These are phyloP conservation scores for Drosophila santomea DNA, from an alignment of 1,140 invertebrate genomes.

Conservation along the genomic window DNA sequence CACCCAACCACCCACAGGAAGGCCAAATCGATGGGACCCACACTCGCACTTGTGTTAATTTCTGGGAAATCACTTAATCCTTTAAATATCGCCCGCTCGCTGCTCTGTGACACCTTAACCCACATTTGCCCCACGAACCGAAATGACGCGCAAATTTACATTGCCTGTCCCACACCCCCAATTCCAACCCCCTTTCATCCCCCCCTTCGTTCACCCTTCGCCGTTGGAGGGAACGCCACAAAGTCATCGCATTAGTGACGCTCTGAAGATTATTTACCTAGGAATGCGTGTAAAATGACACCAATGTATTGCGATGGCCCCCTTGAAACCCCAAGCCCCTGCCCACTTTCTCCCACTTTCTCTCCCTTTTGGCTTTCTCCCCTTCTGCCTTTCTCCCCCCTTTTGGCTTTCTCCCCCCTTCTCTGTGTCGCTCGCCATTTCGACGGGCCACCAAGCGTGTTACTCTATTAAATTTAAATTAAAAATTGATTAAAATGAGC, in stretches of 20 bases:
- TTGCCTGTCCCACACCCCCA: conserved; percentile 8
- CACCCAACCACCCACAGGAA: neutral
- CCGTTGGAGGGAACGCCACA: conserved; percentile 15
- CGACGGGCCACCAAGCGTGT: conserved; percentile 51
- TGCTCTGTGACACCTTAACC: conserved; percentile 63
- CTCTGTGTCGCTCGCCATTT: neutral
- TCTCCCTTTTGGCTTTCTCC: no score
- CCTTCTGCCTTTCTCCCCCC: neutral
- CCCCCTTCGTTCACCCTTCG: neutral
- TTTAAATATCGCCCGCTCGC: conserved; percentile 58
- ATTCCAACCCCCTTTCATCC: neutral
- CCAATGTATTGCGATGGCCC: conserved; percentile 47
- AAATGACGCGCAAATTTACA: conserved; percentile 79
- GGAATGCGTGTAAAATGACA: conserved; percentile 78
- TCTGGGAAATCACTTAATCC: conserved; percentile 77
- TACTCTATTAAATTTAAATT: conserved; percentile 84
- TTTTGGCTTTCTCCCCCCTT: no score
- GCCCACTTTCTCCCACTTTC: neutral
- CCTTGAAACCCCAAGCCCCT: neutral
- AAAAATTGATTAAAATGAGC: conserved; percentile 83
- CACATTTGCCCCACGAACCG: conserved; percentile 54
- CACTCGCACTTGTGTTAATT: conserved; percentile 58
- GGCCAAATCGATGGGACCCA: conserved; percentile 26
- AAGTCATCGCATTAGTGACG: conserved; percentile 74
- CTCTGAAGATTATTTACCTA: conserved; percentile 74